Conservation (phyloP, 2,888 invertebrate genomes). For the Temnothorax ravouxi region DNA sequence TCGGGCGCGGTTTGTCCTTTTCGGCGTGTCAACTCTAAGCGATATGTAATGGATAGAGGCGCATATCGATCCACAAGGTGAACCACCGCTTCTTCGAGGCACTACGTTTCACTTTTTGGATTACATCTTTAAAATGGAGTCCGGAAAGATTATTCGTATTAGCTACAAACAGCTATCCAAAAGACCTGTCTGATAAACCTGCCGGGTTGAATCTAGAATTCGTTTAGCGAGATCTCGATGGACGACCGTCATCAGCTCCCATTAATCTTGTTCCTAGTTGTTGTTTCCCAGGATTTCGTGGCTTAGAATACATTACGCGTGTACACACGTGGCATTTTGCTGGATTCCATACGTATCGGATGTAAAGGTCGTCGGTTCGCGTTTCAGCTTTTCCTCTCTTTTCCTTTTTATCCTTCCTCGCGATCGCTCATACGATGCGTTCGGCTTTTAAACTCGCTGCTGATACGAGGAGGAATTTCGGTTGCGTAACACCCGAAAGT, state of each 20-base stretch:
- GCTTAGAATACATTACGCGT: neutral
- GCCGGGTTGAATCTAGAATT: neutral
- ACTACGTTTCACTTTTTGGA: neutral
- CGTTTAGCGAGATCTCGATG: neutral
- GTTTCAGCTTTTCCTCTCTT: constrained; percentile 40
- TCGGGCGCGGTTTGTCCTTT: neutral
- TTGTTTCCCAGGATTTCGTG: neutral
- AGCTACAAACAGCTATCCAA: neutral
- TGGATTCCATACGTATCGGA: neutral
- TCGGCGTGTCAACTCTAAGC: neutral
- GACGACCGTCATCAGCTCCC: neutral
- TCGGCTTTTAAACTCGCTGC: constrained; percentile 27
- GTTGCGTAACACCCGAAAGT: constrained; percentile 68
- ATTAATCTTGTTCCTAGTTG: neutral
- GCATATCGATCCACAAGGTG: constrained; percentile 13
- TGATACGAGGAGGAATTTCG: constrained; percentile 58
- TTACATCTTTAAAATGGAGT: neutral
- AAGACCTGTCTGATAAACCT: neutral
- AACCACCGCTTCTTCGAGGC: constrained; percentile 5
- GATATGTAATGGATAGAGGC: neutral
- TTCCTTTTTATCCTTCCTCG: constrained; percentile 61
- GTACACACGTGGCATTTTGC: neutral
- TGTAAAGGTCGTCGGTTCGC: neutral
- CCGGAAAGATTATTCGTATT: neutral
- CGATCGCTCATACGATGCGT: constrained; percentile 68